Conservation (phyloP, 2,113 vertebrate species). For the Reinhardtius hippoglossoides region DNA sequence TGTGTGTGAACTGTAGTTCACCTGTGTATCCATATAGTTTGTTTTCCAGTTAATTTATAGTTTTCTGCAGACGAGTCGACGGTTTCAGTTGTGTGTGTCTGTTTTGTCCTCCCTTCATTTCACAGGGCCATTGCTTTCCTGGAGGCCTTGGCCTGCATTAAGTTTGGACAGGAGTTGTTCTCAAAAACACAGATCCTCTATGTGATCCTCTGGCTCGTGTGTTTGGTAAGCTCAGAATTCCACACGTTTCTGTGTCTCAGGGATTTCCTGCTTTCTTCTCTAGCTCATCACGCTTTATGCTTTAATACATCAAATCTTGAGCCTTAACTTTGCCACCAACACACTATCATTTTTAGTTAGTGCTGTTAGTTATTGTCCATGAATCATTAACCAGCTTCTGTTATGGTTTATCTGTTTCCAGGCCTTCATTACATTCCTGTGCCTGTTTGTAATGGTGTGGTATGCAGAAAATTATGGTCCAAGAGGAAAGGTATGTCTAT, state of each 20-base stretch:
- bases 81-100: conserved; percentile 4
- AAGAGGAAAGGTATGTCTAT: conserved; percentile 87
- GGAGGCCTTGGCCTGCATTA: conserved; percentile 96
- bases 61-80: background rate
- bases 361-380: background rate
- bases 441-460: conserved; percentile 97
- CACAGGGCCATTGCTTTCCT: conserved; percentile 94
- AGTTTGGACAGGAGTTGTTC: conserved; percentile 98
- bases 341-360: background rate
- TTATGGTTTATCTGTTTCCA: conserved; percentile 65
- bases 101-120: background rate
- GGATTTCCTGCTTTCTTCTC: background rate
- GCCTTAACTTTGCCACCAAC: background rate
- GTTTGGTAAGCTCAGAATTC: conserved; percentile 88
- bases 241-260: conserved; percentile 1
- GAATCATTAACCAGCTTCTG: background rate
- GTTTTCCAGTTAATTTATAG: background rate
- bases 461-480: conserved; percentile 91
- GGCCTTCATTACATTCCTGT: conserved; percentile 97
- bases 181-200: conserved; percentile 97
- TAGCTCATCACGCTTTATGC: background rate
- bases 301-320: background rate
- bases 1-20: background rate
- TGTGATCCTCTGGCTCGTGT: conserved; percentile 95
- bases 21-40: background rate